Conservation (phyloP, 2,797 vertebrate genomes). For the Remorina albescens region DNA sequence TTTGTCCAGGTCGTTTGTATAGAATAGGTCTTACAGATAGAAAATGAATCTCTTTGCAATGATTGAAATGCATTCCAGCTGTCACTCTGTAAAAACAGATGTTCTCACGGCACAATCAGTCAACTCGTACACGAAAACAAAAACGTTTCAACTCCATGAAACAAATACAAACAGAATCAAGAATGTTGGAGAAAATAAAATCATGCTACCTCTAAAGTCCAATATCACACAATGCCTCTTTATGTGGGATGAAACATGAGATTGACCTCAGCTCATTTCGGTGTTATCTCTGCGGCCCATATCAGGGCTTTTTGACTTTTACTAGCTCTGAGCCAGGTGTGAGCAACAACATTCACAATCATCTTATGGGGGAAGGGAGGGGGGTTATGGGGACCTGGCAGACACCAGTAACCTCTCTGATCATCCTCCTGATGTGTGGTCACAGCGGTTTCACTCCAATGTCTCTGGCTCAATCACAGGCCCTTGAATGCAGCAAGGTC, state of each 20-base stretch:
- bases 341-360: constrained; percentile 37
- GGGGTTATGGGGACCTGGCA: constrained; percentile 33
- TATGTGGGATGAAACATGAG: background rate
- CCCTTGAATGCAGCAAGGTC: constrained; percentile 47
- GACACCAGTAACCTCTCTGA: constrained; percentile 58
- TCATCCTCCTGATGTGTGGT: constrained; percentile 66
- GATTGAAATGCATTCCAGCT: constrained; percentile 62
- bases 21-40: constrained; percentile 40
- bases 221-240: constrained; percentile 26
- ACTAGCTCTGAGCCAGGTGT: constrained; percentile 21
- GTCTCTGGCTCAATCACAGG: constrained; percentile 72
- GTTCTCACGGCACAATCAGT: constrained; percentile 42
- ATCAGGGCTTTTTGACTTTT: constrained; percentile 16
- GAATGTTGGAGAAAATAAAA: background rate
- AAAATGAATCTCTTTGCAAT: constrained; percentile 63
- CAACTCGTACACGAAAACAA: constrained; percentile 36
- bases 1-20: constrained; percentile 43
- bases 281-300: background rate
- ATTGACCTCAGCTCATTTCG: constrained; percentile 7
- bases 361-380: constrained; percentile 34
- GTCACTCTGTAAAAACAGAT: constrained; percentile 53
- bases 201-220: background rate
- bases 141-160: constrained; percentile 23
- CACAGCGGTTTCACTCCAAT: constrained; percentile 60
- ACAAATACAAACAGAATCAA: constrained; percentile 61